These are phyloP conservation scores for Melanargia galathea DNA, from an alignment of 2,888 invertebrate genomes.

Conservation along the genomic window DNA sequence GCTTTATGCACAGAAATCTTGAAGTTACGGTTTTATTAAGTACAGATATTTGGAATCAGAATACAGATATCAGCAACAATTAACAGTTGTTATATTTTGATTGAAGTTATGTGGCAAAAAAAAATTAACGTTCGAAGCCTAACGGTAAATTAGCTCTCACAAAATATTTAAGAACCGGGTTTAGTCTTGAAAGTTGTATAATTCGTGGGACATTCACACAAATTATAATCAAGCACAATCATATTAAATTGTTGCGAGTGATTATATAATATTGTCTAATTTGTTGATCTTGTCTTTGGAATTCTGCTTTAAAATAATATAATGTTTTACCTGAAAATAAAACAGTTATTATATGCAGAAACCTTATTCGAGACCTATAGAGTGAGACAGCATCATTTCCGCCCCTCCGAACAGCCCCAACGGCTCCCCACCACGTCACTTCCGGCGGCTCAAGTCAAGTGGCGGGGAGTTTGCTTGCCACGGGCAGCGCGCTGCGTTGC, in stretches of 20 bases:
- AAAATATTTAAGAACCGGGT: constrained; percentile 20
- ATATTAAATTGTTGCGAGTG: not conserved
- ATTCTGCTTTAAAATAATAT: constrained; percentile 7
- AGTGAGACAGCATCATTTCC: too few relatives aligned
- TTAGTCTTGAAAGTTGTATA: constrained; percentile 29
- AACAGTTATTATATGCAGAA: too few relatives aligned
- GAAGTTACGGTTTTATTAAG: too few relatives aligned
- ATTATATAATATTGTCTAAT: constrained; percentile 7
- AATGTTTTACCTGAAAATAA: too few relatives aligned
- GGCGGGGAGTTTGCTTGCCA: too few relatives aligned
- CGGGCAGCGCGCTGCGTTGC: too few relatives aligned
- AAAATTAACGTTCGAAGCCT: not conserved
- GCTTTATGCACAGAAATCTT: too few relatives aligned
- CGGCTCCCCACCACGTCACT: too few relatives aligned
- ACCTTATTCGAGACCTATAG: too few relatives aligned
- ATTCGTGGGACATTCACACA: constrained; percentile 27
- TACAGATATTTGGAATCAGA: too few relatives aligned
- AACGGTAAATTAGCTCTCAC: constrained; percentile 3
- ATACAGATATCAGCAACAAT: not conserved
- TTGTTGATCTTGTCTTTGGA: constrained; percentile 11
- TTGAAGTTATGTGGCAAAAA: not conserved
- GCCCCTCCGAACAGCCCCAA: too few relatives aligned
- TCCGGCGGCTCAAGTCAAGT: too few relatives aligned
- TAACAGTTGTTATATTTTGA: not conserved
- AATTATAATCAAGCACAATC: constrained; percentile 14